Evolutionary conservation across 1,140 invertebrate species (phyloP).

Genomic region (Danaus plexippus): DNA sequence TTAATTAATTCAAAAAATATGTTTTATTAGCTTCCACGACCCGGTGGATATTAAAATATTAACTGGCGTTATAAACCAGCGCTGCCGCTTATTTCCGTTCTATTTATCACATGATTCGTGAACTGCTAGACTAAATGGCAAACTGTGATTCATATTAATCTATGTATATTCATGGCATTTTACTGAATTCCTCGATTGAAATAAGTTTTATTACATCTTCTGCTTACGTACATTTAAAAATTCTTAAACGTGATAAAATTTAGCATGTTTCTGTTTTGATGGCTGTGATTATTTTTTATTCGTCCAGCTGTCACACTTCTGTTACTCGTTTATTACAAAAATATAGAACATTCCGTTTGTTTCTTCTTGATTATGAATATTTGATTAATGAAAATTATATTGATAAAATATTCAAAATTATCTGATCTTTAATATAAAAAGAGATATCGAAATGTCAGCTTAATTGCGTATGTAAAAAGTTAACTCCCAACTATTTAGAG

Average conservation of each 20-base stretch:
- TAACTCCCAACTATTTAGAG: too few species aligned
- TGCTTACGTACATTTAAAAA: conserved; percentile 16
- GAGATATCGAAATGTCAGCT: too few species aligned
- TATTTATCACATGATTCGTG: conserved; percentile 32
- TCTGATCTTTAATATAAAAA: too few species aligned
- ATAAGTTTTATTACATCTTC: conserved; percentile 19
- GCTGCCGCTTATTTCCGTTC: conserved; percentile 39
- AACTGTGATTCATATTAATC: conserved; percentile 18
- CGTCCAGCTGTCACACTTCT: conserved; percentile 13
- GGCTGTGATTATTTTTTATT: conserved; percentile 9
- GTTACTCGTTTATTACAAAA: conserved; percentile 5
- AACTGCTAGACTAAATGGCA: conserved; percentile 27
- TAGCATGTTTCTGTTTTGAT: conserved; percentile 1
- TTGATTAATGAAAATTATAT: too few species aligned
- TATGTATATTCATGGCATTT: conserved; percentile 21
- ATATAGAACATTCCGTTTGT: background rate
- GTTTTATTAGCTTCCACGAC: conserved; percentile 32
- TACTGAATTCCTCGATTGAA: conserved; percentile 14
- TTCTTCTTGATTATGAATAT: too few species aligned
- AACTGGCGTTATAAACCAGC: conserved; percentile 31
- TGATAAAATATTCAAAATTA: too few species aligned
- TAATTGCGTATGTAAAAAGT: too few species aligned
- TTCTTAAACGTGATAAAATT: conserved; percentile 9
- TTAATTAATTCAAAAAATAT: conserved; percentile 16
- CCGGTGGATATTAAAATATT: conserved; percentile 29